Evolutionary conservation across 2,888 invertebrate genomes (phyloP).

Genomic region (Sinelater perroti): DNA sequence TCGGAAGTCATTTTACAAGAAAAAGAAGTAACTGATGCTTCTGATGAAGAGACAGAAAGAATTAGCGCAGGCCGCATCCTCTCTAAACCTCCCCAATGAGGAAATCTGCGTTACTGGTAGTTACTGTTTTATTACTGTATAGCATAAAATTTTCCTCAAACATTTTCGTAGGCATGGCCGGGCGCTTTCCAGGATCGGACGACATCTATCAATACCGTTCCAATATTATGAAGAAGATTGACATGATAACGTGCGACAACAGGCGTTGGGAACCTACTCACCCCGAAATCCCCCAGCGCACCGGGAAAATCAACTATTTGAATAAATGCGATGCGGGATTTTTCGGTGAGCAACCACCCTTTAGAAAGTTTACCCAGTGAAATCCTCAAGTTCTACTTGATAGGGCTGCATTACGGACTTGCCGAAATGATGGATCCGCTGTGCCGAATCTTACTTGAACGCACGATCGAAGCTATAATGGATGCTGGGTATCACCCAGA

Average conservation of each 20-base stretch:
- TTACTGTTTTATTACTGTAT: no score
- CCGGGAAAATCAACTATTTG: constrained; percentile 70
- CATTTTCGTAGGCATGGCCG: constrained; percentile 64
- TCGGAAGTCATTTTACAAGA: constrained; percentile 7
- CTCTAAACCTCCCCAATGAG: no score
- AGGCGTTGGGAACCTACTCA: constrained; percentile 78
- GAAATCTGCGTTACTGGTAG: no score
- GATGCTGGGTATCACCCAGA: constrained; percentile 74
- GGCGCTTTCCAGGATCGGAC: constrained; percentile 80
- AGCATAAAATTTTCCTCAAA: no score
- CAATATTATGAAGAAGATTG: constrained; percentile 79
- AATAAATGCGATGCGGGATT: constrained; percentile 66
- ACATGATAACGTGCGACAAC: constrained; percentile 83
- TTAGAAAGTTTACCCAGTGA: not conserved
- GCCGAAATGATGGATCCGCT: constrained; percentile 66
- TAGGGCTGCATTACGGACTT: constrained; percentile 72
- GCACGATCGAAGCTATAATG: constrained; percentile 66
- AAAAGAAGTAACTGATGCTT: not conserved
- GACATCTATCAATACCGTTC: constrained; percentile 75
- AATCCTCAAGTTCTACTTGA: constrained; percentile 6
- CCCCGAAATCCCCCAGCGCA: constrained; percentile 66
- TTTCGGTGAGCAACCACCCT: constrained; percentile 65
- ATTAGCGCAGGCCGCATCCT: no score
- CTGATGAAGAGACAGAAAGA: constrained; percentile 52
- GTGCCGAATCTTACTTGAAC: constrained; percentile 67